Conservation (phyloP, 2,888 invertebrate genomes). For the Tachina fera region DNA sequence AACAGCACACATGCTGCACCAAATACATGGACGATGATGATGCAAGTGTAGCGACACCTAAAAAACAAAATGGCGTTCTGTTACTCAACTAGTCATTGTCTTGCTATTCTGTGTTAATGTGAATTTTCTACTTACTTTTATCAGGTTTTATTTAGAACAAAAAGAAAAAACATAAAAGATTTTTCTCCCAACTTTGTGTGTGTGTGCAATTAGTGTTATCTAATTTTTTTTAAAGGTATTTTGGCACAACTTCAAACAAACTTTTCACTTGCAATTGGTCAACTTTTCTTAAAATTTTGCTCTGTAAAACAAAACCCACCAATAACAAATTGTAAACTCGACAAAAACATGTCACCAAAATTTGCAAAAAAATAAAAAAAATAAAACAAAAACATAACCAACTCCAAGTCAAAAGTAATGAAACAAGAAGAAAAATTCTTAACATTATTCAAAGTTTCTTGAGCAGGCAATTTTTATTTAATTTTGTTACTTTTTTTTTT, state of each 20-base stretch:
- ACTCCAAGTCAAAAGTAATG: constrained; percentile 42
- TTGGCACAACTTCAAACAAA: constrained; percentile 48
- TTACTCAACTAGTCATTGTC: no score
- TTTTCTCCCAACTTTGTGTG: not conserved
- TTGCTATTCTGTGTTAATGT: no score
- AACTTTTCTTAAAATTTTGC: constrained; percentile 1
- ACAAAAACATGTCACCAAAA: constrained; percentile 42
- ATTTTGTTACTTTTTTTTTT: constrained; percentile 75
- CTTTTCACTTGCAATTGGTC: constrained; percentile 41
- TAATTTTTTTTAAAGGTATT: not conserved
- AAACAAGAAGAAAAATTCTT: constrained; percentile 45
- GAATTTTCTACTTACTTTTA: no score
- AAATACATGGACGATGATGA: no score
- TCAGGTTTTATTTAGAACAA: no score
- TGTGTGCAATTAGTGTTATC: not conserved
- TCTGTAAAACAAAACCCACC: constrained; percentile 29
- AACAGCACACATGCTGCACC: no score
- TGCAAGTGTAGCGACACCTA: no score
- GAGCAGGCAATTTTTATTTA: constrained; percentile 62
- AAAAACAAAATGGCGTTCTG: no score
- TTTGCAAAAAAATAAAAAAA: not conserved
- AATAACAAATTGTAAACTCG: constrained; percentile 59
- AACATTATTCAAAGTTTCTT: constrained; percentile 56
- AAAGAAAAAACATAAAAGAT: no score
- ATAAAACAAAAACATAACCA: not conserved